Conservation (phyloP, 2,797 vertebrate genomes). For the Valencia hispanica region DNA sequence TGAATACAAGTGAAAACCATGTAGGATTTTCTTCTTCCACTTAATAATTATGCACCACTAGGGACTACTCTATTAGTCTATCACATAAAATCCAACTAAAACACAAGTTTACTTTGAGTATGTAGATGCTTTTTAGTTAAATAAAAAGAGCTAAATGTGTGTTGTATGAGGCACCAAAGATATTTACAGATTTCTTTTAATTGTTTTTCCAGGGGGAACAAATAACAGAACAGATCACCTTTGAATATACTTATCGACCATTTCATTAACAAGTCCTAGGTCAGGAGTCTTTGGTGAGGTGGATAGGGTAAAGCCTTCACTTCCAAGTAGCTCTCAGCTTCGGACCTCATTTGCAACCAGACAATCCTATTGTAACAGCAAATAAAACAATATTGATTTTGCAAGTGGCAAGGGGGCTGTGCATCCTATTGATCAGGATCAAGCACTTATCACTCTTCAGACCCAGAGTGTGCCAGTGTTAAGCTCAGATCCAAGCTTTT, state of each 20-base stretch:
- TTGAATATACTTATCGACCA: slow-evolving; percentile 62
- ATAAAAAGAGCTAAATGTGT: no score
- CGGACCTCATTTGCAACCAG: slow-evolving; percentile 83
- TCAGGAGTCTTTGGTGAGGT: slow-evolving; percentile 63
- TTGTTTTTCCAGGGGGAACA: slow-evolving; percentile 19
- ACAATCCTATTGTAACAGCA: slow-evolving; percentile 85
- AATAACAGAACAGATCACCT: slow-evolving; percentile 38
- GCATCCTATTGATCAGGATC: slow-evolving; percentile 85
- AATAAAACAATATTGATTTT: slow-evolving; percentile 88
- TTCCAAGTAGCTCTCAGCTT: slow-evolving; percentile 75
- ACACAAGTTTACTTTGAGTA: neutral
- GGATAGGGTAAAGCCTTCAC: slow-evolving; percentile 64
- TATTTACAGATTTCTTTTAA: slow-evolving; percentile 7
- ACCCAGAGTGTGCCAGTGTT: slow-evolving; percentile 76
- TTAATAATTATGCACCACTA: neutral
- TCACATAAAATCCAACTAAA: neutral
- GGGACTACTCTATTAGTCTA: neutral
- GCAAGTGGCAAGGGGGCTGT: slow-evolving; percentile 78
- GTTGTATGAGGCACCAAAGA: neutral
- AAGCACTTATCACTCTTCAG: slow-evolving; percentile 84
- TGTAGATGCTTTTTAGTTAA: neutral
- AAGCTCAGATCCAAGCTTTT: slow-evolving; percentile 79
- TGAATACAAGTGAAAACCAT: neutral
- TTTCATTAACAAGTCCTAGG: slow-evolving; percentile 63
- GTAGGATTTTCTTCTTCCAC: neutral